phyloP scores from a whole-genome alignment of 2,113 vertebrate genomes.

The Stictonetta naevosa region DNA sequence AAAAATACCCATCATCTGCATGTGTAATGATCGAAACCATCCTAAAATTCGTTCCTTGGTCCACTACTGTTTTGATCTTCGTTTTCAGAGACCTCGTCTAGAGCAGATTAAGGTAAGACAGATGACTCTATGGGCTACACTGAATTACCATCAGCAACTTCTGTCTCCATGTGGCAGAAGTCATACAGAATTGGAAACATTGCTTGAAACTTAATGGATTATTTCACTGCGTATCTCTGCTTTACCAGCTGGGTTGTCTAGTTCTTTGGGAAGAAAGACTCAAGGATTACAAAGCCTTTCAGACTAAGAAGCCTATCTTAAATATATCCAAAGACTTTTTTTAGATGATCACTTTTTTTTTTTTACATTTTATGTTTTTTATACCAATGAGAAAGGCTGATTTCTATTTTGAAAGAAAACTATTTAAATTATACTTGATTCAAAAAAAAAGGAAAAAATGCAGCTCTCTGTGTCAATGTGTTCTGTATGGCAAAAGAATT shows the following conservation, averaged over 20 bases:
- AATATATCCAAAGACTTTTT: not conserved
- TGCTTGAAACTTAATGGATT: not conserved
- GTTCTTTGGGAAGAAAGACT: not conserved
- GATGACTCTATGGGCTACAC: not conserved
- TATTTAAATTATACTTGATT: not conserved
- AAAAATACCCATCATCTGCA: conserved; percentile 97
- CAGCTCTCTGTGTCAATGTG: not conserved
- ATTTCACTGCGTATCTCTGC: not conserved
- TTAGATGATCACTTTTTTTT: not conserved
- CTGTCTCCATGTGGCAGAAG: not conserved
- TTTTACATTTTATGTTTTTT: not conserved
- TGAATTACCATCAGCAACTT: not conserved
- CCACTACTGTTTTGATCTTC: conserved; percentile 96
- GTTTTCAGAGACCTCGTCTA: conserved; percentile 92
- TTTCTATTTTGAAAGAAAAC: not conserved
- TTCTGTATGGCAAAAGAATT: not conserved
- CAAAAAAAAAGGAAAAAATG: not conserved
- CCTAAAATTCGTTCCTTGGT: conserved; percentile 93
- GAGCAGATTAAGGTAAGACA: conserved; percentile 94
- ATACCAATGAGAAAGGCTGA: not conserved
- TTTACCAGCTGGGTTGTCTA: not conserved
- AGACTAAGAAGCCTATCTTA: not conserved
- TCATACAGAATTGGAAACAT: not conserved
- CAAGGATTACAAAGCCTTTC: not conserved
- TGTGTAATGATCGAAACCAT: conserved; percentile 98